phyloP scores from a whole-genome alignment of 2,113 vertebrate genomes.

The Sialia sialis region DNA sequence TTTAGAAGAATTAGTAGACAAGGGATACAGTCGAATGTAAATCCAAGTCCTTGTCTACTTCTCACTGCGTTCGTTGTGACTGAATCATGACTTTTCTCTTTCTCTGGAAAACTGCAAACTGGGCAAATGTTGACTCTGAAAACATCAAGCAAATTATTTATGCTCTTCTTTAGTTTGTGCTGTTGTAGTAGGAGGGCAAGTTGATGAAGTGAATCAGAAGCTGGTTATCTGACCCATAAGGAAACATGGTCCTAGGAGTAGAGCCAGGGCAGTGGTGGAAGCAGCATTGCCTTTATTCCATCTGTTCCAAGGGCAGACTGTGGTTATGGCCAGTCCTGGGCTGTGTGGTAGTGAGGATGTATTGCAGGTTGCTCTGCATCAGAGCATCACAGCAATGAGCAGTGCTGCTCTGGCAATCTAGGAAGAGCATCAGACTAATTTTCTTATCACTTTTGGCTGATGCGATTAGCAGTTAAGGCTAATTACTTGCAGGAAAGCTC shows the following conservation, averaged over 20 bases:
- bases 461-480: conserved; percentile 48
- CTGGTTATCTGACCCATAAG: neutral
- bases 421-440: conserved; percentile 14
- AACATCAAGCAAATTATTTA: neutral
- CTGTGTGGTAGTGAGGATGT: neutral
- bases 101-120: neutral
- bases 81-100: neutral
- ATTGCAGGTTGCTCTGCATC: neutral
- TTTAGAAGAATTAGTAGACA: neutral
- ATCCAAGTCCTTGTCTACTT: neutral
- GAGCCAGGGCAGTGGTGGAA: neutral
- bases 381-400: neutral
- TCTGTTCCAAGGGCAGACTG: neutral
- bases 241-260: neutral
- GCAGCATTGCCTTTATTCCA: neutral
- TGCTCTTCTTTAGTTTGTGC: neutral
- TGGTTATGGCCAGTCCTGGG: neutral
- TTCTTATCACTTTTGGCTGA: conserved; percentile 38
- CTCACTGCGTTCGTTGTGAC: accelerated
- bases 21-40: neutral
- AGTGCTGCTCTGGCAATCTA: neutral
- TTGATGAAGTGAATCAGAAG: neutral
- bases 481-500: conserved; percentile 37
- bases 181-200: neutral
- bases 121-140: neutral